phyloP scores from a whole-genome alignment of 1,140 invertebrate genomes.

The Pseudomyrmex sp. region DNA sequence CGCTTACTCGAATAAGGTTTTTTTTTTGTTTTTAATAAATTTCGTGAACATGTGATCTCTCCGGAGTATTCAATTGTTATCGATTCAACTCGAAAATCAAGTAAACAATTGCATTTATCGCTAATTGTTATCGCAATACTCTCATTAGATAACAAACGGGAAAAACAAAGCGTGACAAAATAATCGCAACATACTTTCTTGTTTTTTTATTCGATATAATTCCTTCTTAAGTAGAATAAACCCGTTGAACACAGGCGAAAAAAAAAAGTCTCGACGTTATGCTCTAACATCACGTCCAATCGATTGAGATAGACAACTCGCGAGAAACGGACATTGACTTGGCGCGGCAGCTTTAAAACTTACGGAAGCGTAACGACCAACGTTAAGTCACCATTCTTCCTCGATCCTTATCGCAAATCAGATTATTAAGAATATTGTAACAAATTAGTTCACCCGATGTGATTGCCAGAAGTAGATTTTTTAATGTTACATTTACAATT shows the following conservation, averaged over 20 bases:
- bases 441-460: too few relatives aligned
- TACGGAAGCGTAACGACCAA: slow-evolving; percentile 78
- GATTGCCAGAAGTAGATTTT: too few relatives aligned
- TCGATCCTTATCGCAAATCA: slow-evolving; percentile 11
- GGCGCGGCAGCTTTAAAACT: slow-evolving; percentile 81
- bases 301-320: slow-evolving; percentile 44
- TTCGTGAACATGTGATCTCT: too few relatives aligned
- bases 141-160: neutral
- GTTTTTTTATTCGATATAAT: neutral
- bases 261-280: slow-evolving; percentile 49
- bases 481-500: too few relatives aligned
- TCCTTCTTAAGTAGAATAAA: neutral
- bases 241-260: neutral
- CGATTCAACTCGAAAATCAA: too few relatives aligned
- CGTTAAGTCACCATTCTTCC: slow-evolving; percentile 17
- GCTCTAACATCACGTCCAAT: slow-evolving; percentile 43
- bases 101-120: neutral
- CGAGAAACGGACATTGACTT: slow-evolving; percentile 78
- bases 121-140: too few relatives aligned
- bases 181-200: too few relatives aligned
- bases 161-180: neutral
- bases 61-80: too few relatives aligned
- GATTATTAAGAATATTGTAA: slow-evolving; percentile 5
- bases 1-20: too few relatives aligned
- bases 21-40: too few relatives aligned